Base-by-base conservation (phyloP, 2,888 invertebrate genomes). In the Lomographa bimaculata region DNA sequence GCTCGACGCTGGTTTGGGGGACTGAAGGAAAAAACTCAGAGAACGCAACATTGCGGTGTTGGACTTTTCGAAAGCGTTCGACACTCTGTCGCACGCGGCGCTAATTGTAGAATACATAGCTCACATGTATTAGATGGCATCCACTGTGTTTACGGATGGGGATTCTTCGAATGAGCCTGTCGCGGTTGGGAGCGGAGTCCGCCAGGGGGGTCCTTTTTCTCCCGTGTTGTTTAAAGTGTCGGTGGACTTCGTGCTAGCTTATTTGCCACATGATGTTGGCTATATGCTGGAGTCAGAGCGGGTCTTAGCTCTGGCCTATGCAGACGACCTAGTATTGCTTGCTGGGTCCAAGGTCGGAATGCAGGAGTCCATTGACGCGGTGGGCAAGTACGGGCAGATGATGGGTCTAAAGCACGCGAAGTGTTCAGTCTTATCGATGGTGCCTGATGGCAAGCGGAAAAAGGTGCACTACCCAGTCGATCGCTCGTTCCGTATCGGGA, bases 21-120 rank as follows among this genome's bases (percentile, higher is more conserved):
- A 64, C 26, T 25, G 36, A n/a, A 38, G 48, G 29, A 62, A 26
- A n/a, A 28, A 20, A 26, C 6, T 41, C 21, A 24, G 56, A 7
- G 61, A 66, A 19, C 58, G 80, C 44, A 78, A 77, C 44, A 54
- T 74, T 28, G 73, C 65, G 32, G 64, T 72, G 19, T 51, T 85
- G 9, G 83, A 85, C 50, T 69, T 84, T 14, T 62, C 72, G 5
- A 84, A 82, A 52, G 83, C 80, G 1, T 83, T 78, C 47, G 80
- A 80, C 46, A 71, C n/a, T n/a, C n/a, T n/a, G n/a, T n/a, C n/a
- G n/a, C n/a, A n/a, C n/a, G n/a, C n/a, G n/a, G n/a, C n/a, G 58
- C 0, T 60, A 72, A 32, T 62, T 8, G 48, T 59, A 4, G 34
- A 50, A 0, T 78, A 75, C 36, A 19, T 81, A 14, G 57, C 54